Evolutionary conservation across 2,797 vertebrate genomes (phyloP), one percentile per base, ranked within the genome.

Genomic region (Holocentrus rufus): DNA sequence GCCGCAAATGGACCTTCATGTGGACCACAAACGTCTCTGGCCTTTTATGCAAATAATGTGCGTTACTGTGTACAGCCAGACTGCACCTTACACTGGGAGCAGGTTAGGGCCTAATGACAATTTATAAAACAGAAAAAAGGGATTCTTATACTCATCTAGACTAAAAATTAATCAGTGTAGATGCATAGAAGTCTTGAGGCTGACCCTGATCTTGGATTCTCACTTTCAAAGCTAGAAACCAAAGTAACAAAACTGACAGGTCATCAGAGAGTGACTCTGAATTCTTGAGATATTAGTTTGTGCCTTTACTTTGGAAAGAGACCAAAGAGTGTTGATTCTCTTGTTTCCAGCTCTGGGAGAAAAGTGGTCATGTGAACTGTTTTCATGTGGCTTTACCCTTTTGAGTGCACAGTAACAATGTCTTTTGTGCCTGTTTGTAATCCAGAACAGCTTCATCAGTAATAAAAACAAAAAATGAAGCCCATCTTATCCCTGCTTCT

Each of bases 311-410:
- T 25, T 57, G 25, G 72, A 87, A 82, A 72, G 49, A 70, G 47
- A 86, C 73, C 47, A 72, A 76, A 80, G 85, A 74, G 58, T 78
- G 71, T 70, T 49, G 82, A 79, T 78, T 74, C 50, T 71, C 80
- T 23, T 34, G 80, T 86, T 86, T 61, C n/a, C 11, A 52, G 27
- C 34, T 18, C 50, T 34, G 25, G 39, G 30, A 65, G 22, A 71
- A 61, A 39, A 47, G 2, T 67, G 20, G 22, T 70, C 47, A 54
- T 63, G 46, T 27, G 50, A 65, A 50, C 30, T 27, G 15, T 42
- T 52, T n/a, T 55, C 58, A 0, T 42, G 1, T 54, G 36, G 36
- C 10, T 42, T 67, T 60, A 58, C 3, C 60, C 30, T 27, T 31
- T 22, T 27, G 3, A 42, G 2, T 58, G 34, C 5, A 50, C 7